These are phyloP conservation scores for Martes martes DNA, from an alignment of 2,113 vertebrate species.

Conservation along the genomic window DNA sequence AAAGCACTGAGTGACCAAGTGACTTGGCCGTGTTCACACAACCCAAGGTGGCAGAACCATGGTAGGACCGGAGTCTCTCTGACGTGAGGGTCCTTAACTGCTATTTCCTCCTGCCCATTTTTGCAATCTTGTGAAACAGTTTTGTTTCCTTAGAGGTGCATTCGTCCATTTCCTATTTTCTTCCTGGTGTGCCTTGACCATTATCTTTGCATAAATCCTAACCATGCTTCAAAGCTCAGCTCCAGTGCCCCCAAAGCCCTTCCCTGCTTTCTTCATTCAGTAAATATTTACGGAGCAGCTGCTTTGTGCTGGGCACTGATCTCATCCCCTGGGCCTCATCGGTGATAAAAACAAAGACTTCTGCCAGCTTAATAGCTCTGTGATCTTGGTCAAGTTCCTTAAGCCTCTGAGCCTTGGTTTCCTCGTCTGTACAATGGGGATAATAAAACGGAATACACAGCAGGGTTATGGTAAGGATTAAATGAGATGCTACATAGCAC, in stretches of 20 bases:
- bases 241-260: background rate
- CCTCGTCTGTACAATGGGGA: background rate
- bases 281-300: background rate
- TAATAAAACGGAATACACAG: background rate
- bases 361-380: background rate
- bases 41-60: background rate
- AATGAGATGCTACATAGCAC: background rate
- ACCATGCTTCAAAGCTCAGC: background rate
- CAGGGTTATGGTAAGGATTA: background rate
- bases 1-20: background rate
- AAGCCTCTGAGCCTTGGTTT: constrained; percentile 21
- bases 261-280: background rate
- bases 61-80: background rate
- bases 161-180: background rate
- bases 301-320: background rate
- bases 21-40: background rate
- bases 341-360: background rate
- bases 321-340: background rate
- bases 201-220: background rate
- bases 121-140: background rate
- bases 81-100: background rate
- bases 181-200: background rate
- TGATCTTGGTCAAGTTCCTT: background rate
- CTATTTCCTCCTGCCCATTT: background rate
- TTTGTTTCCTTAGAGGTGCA: background rate